These are phyloP conservation scores for Leptinotarsa undecemlineata DNA, from an alignment of 1,140 invertebrate species.

Conservation along the genomic window DNA sequence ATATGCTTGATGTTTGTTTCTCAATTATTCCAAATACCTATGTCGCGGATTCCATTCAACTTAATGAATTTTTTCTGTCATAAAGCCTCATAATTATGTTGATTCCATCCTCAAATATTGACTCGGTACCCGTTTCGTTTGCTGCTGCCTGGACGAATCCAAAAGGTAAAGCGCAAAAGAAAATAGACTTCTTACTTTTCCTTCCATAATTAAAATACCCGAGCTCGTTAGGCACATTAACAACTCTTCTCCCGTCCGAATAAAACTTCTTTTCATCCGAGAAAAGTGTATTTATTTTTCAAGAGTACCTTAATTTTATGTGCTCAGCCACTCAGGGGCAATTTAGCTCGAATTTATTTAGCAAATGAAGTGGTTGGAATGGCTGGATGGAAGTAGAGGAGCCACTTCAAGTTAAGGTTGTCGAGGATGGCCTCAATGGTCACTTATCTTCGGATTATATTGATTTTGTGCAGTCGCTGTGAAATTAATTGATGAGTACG, in stretches of 20 bases:
- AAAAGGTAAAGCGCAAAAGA: no score
- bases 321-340: constrained; percentile 26
- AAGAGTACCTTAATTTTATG: constrained; percentile 35
- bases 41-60: no score
- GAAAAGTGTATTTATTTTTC: constrained; percentile 36
- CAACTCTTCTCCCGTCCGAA: constrained; percentile 37
- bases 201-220: constrained; percentile 38
- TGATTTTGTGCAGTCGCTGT: constrained; percentile 8
- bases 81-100: no score
- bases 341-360: constrained; percentile 38
- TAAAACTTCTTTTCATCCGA: constrained; percentile 25
- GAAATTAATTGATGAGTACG: constrained; percentile 8
- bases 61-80: no score
- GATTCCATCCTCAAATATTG: no score
- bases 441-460: not conserved
- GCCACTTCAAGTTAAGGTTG: constrained; percentile 31
- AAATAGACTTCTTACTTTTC: constrained; percentile 10
- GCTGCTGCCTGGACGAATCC: no score
- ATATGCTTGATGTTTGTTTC: no score
- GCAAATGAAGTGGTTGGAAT: constrained; percentile 43
- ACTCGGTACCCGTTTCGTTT: no score
- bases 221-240: constrained; percentile 44
- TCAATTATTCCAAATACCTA: no score
- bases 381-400: constrained; percentile 16
- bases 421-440: constrained; percentile 5